These are phyloP conservation scores for Prenolepis imparis DNA, from an alignment of 2,888 invertebrate genomes.

Conservation along the genomic window DNA sequence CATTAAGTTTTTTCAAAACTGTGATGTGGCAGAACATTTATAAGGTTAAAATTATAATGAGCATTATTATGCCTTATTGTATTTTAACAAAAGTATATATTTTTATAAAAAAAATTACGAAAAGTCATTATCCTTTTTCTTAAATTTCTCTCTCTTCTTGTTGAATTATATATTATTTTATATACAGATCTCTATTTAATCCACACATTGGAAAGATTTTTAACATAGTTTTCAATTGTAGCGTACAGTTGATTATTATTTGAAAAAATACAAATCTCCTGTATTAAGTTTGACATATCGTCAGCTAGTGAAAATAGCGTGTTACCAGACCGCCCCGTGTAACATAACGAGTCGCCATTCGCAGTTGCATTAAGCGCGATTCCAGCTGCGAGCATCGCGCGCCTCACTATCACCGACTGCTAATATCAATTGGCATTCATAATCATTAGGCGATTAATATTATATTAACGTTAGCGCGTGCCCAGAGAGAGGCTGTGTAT, in stretches of 20 bases:
- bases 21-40: too few relatives aligned
- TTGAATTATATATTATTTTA: too few relatives aligned
- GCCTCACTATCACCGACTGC: constrained; percentile 49
- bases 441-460: constrained; percentile 77
- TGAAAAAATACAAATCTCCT: not conserved
- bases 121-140: too few relatives aligned
- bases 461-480: constrained; percentile 69
- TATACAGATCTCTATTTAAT: not conserved
- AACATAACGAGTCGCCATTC: constrained; percentile 22
- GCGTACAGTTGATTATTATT: not conserved
- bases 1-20: too few relatives aligned
- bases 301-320: not conserved
- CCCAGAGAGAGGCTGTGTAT: constrained; percentile 29
- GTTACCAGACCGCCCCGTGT: not conserved
- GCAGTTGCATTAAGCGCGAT: constrained; percentile 40
- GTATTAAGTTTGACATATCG: not conserved
- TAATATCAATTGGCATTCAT: constrained; percentile 79
- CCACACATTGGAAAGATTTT: too few relatives aligned
- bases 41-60: too few relatives aligned
- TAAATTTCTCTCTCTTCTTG: too few relatives aligned
- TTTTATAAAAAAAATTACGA: too few relatives aligned
- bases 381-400: constrained; percentile 37
- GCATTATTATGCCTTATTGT: too few relatives aligned
- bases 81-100: too few relatives aligned
- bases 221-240: not conserved